Evolutionary conservation across 2,797 vertebrate genomes (phyloP), one percentile per base, ranked within the genome.

Genomic region (Lutjanus campechanus): DNA sequence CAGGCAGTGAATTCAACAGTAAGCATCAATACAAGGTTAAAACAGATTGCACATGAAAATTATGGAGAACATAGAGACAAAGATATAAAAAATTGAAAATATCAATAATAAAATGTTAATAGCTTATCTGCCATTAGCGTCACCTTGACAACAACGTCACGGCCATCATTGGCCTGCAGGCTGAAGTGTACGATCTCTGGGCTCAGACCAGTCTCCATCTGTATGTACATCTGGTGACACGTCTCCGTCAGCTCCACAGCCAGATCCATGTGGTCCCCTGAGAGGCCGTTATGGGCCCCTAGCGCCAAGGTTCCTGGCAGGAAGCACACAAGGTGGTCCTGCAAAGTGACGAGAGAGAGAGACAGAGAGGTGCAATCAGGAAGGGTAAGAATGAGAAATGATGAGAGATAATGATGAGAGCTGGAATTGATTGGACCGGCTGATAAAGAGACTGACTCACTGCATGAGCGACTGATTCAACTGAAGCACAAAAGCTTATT

Each of bases 261-360:
- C 87, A 99, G 83, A n/a, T 96, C 95, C 98, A 99, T 97, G 86
- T 99, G 98, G 70, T 98, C 97, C 1, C 89, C 92, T 0, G 96
- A 94, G 66, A 99, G 93, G 5, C 97, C 97, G 0, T 97, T 97
- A 88, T 99, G 97, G 70, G 94, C 96, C 5, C 98, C 98, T 36
- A 99, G 91, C 0, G 98, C 98, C 89, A 99, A 89, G 0, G 98
- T 98, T 8, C 98, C 98, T 0, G 98, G 98, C 89, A 99, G 94
- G 90, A 99, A 99, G 91, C 98, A 99, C 79, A 99, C 98, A 85
- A 99, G 92, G 93, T 99, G 98, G 95, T 99, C 98, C 98, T 99
- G 93, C 1, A 59, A 25, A 22, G 36, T 0, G 47, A 53, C 3
- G 5, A n/a, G 68, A 36, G 16, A 7, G 12, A 46, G 11, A 62